Evolutionary conservation across 1,140 invertebrate genomes (phyloP), one percentile per base, ranked within the genome.

Genomic region (Cydia amplana): DNA sequence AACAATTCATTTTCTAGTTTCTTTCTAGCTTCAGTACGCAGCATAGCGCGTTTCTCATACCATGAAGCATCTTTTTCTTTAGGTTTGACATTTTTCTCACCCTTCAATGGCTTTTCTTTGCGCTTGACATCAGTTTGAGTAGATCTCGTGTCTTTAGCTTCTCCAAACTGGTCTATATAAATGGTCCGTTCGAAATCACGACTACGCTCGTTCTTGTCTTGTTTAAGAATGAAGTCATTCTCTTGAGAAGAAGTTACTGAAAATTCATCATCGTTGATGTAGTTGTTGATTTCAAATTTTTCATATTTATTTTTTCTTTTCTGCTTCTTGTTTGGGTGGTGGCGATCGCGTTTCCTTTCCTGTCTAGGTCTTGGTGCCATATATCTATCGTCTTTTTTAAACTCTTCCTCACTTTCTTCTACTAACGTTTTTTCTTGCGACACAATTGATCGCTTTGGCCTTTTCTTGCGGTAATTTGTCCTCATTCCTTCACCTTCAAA

Each of bases 301-400:
- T 89, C 89, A 80, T 90, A 88, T 76, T 88, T 91, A 74, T 88
- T 87, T 25, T 82, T 86, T 32, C 85, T 88, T 72, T 91, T 91
- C 75, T 88, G 86, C 76, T 89, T 93, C 78, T 89, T 91, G 60
- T 86, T 82, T 49, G 75, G 79, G 65, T 90, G 90, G 18, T 86
- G 83, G 20, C 85, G 83, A 55, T 87, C 81, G 60, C 85, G 73
- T 76, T 90, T 90, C 72, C 80, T 84, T 18, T 87, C 87, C 75
- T 83, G 78, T 78, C 87, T 91, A 32, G 76, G 74, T 73, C 85
- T 90, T 12, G 79, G 83, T 18, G 74, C 75, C 63, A 77, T 73
- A 79, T 91, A 90, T 83, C 89, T 84, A 74, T 90, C 83, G 75
- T 91, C 91, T 78, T 90, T 91, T 77, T 83, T 83, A n/a, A 89